Conservation (phyloP, 2,888 invertebrate genomes). For the Dysmachus trigonus region DNA sequence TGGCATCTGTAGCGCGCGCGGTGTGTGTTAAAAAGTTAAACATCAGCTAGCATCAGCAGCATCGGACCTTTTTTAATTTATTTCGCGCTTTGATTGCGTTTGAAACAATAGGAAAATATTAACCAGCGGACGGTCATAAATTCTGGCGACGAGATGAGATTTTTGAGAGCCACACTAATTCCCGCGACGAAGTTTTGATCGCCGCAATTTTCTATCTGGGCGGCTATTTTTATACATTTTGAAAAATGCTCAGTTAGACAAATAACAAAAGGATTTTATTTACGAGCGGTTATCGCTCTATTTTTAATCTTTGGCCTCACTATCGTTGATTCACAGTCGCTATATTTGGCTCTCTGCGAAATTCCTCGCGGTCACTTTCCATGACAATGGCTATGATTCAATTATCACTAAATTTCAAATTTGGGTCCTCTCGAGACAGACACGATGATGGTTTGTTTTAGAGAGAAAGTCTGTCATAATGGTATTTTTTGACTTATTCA, state of each 20-base stretch:
- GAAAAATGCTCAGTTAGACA: constrained; percentile 7
- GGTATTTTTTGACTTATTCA: not conserved
- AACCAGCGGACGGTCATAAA: not conserved
- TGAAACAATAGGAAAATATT: constrained; percentile 33
- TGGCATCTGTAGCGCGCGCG: not conserved
- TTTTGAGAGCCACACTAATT: not conserved
- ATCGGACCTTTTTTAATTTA: constrained; percentile 4
- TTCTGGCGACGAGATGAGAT: not conserved
- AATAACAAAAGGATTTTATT: constrained; percentile 23
- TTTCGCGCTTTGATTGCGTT: constrained; percentile 23
- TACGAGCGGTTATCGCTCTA: not conserved
- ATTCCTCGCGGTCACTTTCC: not conserved
- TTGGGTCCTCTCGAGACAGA: not conserved
- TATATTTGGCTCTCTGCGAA: not conserved
- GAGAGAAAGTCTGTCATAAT: not conserved
- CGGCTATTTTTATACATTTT: constrained; percentile 38
- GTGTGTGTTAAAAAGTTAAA: not conserved
- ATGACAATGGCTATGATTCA: not conserved
- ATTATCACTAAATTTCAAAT: not conserved
- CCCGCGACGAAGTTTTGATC: not conserved
- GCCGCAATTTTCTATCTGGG: not conserved
- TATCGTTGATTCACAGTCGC: not conserved
- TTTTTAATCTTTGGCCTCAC: not conserved
- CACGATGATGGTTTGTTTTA: not conserved
- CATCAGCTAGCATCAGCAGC: not conserved